Percentiles rank a stretch among this genome's conserved stretches.
These are phyloP conservation scores for Thelaira solivaga DNA, from an alignment of 2,888 invertebrate species.

Conservation along the genomic window DNA sequence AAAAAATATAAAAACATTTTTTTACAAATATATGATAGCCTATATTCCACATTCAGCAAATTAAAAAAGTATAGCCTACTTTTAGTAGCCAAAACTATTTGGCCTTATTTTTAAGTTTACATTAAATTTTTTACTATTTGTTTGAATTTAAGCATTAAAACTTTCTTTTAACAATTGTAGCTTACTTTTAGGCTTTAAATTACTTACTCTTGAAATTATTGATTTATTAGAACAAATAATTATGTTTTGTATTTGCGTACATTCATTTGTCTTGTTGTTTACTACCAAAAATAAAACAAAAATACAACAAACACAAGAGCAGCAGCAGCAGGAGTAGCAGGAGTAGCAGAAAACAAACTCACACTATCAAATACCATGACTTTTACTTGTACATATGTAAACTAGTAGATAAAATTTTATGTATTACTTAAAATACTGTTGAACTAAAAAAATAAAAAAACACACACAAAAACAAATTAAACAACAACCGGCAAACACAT, in stretches of 20 bases:
- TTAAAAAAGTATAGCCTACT: neutral
- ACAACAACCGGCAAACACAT: conserved; percentile 59
- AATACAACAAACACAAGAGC: conserved; percentile 5
- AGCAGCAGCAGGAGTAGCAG: neutral
- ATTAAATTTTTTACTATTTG: neutral
- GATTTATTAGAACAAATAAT: conserved; percentile 46
- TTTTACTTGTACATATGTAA: conserved; percentile 54
- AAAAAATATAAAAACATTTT: too few relatives aligned
- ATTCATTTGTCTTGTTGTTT: conserved; percentile 29
- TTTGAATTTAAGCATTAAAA: neutral
- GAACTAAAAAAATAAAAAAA: neutral
- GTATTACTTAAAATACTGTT: conserved; percentile 57
- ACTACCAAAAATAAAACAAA: conserved; percentile 17
- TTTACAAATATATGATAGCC: too few relatives aligned
- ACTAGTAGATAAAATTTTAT: conserved; percentile 62
- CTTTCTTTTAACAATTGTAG: neutral
- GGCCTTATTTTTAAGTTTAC: neutral
- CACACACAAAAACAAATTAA: conserved; percentile 8
- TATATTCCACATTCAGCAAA: too few relatives aligned
- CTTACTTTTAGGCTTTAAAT: conserved; percentile 35
- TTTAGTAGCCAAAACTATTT: neutral
- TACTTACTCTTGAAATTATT: conserved; percentile 40
- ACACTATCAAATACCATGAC: conserved; percentile 44
- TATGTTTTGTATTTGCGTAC: conserved; percentile 40
- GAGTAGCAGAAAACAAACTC: neutral